Conservation (phyloP, 2,797 vertebrate genomes). For the Syngnathus rostellatus region DNA sequence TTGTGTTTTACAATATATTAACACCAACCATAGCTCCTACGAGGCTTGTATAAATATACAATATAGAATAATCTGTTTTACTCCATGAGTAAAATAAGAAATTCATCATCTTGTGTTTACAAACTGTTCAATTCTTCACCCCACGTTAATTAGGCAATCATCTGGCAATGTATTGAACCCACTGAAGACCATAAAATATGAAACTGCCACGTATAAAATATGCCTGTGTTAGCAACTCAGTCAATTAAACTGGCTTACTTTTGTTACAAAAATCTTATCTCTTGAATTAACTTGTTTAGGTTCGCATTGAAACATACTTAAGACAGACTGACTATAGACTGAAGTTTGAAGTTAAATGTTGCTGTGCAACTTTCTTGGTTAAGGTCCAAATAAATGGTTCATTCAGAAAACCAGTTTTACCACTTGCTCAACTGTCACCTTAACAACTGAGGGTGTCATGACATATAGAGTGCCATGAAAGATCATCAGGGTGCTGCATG, state of each 20-base stretch:
- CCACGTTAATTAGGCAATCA: constrained; percentile 45
- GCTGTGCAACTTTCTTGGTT: neutral
- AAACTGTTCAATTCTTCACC: constrained; percentile 46
- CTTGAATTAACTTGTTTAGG: neutral
- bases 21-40: constrained; percentile 12
- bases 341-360: neutral
- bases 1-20: constrained; percentile 1
- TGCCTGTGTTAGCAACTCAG: too few relatives aligned
- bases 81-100: constrained; percentile 49
- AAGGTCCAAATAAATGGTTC: neutral
- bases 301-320: neutral
- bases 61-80: neutral
- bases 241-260: neutral
- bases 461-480: too few relatives aligned
- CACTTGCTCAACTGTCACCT: neutral
- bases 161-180: constrained; percentile 24
- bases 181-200: constrained; percentile 31
- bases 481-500: too few relatives aligned
- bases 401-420: neutral
- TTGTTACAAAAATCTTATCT: neutral
- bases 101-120: constrained; percentile 41
- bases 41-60: constrained; percentile 8
- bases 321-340: neutral
- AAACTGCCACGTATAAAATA: constrained; percentile 8
- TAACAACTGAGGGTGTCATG: too few relatives aligned